Conservation (phyloP, 2,888 invertebrate species). For the Drosophila niveifrons region DNA sequence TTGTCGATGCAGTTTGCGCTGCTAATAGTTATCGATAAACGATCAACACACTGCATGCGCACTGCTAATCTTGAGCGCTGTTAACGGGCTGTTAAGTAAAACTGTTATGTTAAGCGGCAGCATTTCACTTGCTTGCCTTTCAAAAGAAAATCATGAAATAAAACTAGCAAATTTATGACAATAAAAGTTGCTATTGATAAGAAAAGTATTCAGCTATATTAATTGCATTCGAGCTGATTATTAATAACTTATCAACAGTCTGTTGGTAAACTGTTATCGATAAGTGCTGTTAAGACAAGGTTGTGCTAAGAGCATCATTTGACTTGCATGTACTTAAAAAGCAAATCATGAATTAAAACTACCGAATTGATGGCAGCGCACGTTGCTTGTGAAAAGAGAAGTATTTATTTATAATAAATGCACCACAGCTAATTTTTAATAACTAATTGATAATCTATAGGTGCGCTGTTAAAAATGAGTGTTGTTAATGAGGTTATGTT, state of each 20-base stretch:
- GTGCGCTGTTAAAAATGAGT: background rate
- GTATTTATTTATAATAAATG: background rate
- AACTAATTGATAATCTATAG: too few species aligned
- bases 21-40: background rate
- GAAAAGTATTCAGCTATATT: background rate
- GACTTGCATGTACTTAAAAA: background rate
- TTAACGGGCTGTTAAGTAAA: conserved; percentile 1
- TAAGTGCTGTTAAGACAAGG: conserved; percentile 1
- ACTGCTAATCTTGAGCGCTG: background rate
- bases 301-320: background rate
- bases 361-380: too few species aligned
- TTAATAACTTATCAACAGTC: too few species aligned
- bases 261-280: too few species aligned
- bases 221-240: too few species aligned
- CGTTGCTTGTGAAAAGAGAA: too few species aligned
- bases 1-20: conserved; percentile 20
- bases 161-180: too few species aligned
- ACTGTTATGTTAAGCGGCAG: background rate
- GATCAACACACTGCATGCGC: background rate
- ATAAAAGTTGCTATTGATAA: too few species aligned
- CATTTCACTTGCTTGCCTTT: background rate
- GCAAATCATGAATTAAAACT: too few species aligned
- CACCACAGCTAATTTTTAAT: too few species aligned
- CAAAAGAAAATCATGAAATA: too few species aligned
- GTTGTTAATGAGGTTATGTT: background rate